A percentile compares a stretch with the other conserved stretches of the same genome.
Evolutionary conservation across 2,797 vertebrate species (phyloP).

Genomic region (Gephyroberyx darwinii): DNA sequence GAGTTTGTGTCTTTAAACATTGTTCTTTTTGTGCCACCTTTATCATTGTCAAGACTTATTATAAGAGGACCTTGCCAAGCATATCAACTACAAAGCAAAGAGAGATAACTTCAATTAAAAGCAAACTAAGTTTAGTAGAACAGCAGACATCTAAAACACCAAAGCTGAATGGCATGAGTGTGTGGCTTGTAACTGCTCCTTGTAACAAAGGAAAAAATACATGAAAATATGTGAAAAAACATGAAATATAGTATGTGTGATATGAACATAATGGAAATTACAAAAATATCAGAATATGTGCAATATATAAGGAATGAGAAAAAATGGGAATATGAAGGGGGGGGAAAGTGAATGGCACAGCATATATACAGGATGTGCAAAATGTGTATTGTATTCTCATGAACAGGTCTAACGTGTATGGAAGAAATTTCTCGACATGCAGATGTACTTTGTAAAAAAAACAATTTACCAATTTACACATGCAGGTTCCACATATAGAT

Average conservation of each 20-base stretch:
- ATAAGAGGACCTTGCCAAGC: neutral
- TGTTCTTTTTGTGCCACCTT: too few relatives aligned
- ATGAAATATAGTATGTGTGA: too few relatives aligned
- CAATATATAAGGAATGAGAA: neutral
- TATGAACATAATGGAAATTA: too few relatives aligned
- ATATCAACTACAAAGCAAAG: neutral
- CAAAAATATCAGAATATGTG: neutral
- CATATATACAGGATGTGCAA: neutral
- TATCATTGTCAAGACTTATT: neutral
- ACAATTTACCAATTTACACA: neutral
- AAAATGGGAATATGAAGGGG: neutral
- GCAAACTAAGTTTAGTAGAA: too few relatives aligned
- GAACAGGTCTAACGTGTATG: neutral
- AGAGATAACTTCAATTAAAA: too few relatives aligned
- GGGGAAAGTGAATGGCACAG: neutral
- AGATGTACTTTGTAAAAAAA: neutral
- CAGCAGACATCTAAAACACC: neutral
- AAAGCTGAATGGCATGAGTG: neutral
- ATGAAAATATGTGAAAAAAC: too few relatives aligned
- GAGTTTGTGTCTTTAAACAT: neutral
- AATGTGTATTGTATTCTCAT: neutral
- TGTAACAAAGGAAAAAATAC: neutral
- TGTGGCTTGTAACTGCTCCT: neutral
- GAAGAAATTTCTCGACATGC: too few relatives aligned
- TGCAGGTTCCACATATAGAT: conserved; percentile 3